Evolutionary conservation across 2,797 vertebrate species (phyloP).

Genomic region (Silurus aristotelis): DNA sequence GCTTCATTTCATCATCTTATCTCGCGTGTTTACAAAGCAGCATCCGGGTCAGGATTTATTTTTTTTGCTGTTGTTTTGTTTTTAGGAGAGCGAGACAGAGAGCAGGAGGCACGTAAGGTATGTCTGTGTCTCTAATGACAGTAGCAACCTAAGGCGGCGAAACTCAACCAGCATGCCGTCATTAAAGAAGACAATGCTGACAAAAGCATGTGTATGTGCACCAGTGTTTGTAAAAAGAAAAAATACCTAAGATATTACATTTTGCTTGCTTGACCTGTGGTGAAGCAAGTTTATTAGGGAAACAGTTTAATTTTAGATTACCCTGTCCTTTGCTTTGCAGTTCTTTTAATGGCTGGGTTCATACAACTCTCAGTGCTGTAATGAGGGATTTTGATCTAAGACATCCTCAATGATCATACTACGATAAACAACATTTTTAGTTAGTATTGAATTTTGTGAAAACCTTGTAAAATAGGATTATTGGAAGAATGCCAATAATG

Average conservation of each 20-base stretch:
- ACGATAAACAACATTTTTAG: conserved; percentile 67
- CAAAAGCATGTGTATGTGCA: conserved; percentile 59
- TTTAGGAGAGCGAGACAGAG: conserved; percentile 20
- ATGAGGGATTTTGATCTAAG: neutral
- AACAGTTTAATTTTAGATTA: conserved; percentile 53
- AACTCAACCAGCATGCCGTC: conserved; percentile 63
- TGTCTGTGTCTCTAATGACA: conserved; percentile 21
- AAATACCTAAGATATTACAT: conserved; percentile 49
- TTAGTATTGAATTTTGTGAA: conserved; percentile 54
- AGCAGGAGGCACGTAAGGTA: neutral
- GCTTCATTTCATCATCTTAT: conserved; percentile 55
- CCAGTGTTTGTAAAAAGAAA: conserved; percentile 64
- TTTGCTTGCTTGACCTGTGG: conserved; percentile 66
- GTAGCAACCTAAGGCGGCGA: conserved; percentile 60
- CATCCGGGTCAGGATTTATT: conserved; percentile 40
- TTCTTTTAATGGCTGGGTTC: conserved; percentile 67
- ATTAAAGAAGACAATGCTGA: conserved; percentile 56
- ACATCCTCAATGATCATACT: conserved; percentile 65
- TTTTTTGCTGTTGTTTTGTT: neutral
- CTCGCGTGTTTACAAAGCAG: conserved; percentile 42
- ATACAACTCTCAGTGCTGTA: conserved; percentile 49
- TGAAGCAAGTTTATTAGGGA: conserved; percentile 66
- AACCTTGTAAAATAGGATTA: conserved; percentile 52
- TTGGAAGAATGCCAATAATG: conserved; percentile 50
- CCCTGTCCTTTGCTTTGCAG: neutral